Conservation (phyloP, 2,888 invertebrate genomes). For the Gonocerus acuteangulatus region DNA sequence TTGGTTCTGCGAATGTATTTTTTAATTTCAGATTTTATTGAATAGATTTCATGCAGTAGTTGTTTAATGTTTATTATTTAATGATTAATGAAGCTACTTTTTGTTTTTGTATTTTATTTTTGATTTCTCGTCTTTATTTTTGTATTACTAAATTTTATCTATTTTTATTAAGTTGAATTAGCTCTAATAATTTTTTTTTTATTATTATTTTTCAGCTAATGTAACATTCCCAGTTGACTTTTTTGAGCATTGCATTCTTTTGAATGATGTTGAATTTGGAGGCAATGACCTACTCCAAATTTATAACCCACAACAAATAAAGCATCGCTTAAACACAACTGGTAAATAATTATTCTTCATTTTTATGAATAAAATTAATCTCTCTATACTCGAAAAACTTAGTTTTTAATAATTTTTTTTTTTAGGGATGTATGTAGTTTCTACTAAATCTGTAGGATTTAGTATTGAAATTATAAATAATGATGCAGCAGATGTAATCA, state of each 20-base stretch:
- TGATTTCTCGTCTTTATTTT: no score
- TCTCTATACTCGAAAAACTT: conserved; percentile 8
- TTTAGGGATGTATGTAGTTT: conserved; percentile 82
- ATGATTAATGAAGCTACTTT: background rate
- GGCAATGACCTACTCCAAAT: conserved; percentile 91
- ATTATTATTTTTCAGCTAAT: conserved; percentile 45
- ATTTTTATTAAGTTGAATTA: no score
- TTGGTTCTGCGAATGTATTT: no score
- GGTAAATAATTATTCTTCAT: conserved; percentile 37
- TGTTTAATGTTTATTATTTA: no score
- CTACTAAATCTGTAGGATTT: conserved; percentile 84
- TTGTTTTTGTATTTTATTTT: no score
- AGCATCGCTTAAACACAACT: conserved; percentile 74
- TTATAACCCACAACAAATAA: conserved; percentile 87
- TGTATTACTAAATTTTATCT: no score
- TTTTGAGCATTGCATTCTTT: conserved; percentile 87
- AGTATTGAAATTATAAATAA: conserved; percentile 78
- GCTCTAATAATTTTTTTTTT: no score
- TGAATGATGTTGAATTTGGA: conserved; percentile 90
- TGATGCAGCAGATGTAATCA: conserved; percentile 81
- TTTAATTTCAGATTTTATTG: no score
- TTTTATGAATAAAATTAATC: background rate
- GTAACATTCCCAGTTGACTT: conserved; percentile 89
- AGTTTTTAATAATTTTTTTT: background rate
- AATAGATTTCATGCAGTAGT: no score